A percentile compares a stretch with the other conserved stretches of the same genome.
These are phyloP conservation scores for Clunio marinus DNA, from an alignment of 2,888 invertebrate species.

Conservation along the genomic window DNA sequence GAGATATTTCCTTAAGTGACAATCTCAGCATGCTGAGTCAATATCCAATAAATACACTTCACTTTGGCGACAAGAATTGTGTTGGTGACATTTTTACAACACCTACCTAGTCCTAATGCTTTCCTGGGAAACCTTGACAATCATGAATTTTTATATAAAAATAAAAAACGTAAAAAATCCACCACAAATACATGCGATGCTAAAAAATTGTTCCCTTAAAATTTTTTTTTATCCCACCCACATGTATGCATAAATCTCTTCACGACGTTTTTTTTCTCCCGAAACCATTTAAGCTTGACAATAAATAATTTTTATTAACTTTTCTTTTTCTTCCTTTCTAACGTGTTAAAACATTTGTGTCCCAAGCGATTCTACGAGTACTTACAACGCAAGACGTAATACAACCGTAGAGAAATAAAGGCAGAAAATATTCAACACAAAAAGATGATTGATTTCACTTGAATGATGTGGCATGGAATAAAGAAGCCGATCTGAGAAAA, in stretches of 20 bases:
- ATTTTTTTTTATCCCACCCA: background rate
- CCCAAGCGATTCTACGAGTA: too few species aligned
- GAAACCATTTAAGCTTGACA: slow-evolving; percentile 22
- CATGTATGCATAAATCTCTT: background rate
- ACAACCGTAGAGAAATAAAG: background rate
- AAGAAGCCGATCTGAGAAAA: slow-evolving; percentile 16
- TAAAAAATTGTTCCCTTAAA: slow-evolving; percentile 12
- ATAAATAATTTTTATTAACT: slow-evolving; percentile 31
- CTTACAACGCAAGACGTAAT: background rate
- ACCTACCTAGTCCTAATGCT: too few species aligned
- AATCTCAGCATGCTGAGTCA: too few species aligned
- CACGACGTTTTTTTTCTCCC: background rate
- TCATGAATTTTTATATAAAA: too few species aligned
- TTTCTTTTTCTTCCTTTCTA: slow-evolving; percentile 14
- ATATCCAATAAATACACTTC: too few species aligned
- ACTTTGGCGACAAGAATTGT: too few species aligned
- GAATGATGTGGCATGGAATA: slow-evolving; percentile 8
- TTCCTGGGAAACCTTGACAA: too few species aligned
- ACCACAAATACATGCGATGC: too few species aligned
- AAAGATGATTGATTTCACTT: slow-evolving; percentile 32
- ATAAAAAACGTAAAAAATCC: too few species aligned
- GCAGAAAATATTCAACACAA: too few species aligned
- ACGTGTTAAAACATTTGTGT: slow-evolving; percentile 12
- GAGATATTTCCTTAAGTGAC: too few species aligned
- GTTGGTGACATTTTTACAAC: too few species aligned